Base-by-base conservation (phyloP, 92 coral and sea anemone species). In the Porites rus region DNA sequence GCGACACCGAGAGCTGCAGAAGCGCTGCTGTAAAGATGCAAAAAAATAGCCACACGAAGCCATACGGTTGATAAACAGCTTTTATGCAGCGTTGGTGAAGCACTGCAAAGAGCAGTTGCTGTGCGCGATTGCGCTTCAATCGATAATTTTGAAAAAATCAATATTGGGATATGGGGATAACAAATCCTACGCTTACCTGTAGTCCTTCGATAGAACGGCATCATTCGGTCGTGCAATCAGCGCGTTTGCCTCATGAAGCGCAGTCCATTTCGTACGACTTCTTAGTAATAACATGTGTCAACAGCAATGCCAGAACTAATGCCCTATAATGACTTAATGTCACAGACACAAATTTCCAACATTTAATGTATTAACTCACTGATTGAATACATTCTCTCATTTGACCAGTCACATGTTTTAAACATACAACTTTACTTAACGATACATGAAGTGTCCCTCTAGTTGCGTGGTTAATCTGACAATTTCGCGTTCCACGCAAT, bases 111-210 rank as follows among this genome's bases (percentile, higher is more conserved):
- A 65, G 5, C 71, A 66, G 21, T 22, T 8, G 71, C 21, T 66
- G 71, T 66, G 71, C 71, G 71, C 10, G 20, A 66, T 66, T 66
- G 28, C 28, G 28, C 1, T 25, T 25, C 28, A 25, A 25, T 25
- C 28, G 28, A 25, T 0, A 25, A 25, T 25, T 25, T 1, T 2
- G 2, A 31, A 31, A 31, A 31, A 31, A 31, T 2, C 43, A 25
- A 25, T 31, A 31, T 31, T 4, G 5, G 24, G 72, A 66, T 66
- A n/a, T 24, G 72, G 0, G 50, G 46, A 69, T 12, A 24, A 11
- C 74, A 8, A 17, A 24, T 58, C 63, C 63, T 53, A 3, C 18
- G 74, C 74, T 69, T 69, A 69, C 74, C 74, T 69, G 53, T 69
- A 73, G 28, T 1, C 28, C 28, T 38, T 18, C 72, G 12, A 66